Evolutionary conservation across 2,113 vertebrate species (phyloP), one percentile per base, ranked within the genome.

Genomic region (Oncorhynchus masou): DNA sequence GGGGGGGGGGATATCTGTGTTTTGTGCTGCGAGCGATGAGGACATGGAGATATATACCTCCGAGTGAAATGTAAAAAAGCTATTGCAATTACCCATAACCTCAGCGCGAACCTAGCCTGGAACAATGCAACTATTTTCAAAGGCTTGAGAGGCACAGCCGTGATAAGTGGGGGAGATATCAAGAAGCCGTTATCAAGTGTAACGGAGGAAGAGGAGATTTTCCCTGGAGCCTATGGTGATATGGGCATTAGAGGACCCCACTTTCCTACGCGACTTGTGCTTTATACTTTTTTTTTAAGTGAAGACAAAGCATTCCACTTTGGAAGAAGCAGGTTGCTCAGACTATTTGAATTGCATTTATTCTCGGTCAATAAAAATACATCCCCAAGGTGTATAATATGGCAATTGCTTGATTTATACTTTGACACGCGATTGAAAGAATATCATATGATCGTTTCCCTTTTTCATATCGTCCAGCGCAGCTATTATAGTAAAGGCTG

Each of bases 21-120:
- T 80, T 84, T 88, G 85, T 45, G 39, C 39, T 12, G 39, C 74
- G 57, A 64, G 88, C 86, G 82, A 91, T 87, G 76, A 79, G 76
- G 78, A 80, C 83, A 83, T 77, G 74, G 76, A 90, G 86, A 90
- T 88, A 88, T 88, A 88, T 75, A 76, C 70, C 7, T 19, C 64
- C 82, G 84, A 89, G 91, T 91, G 86, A 91, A 91, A 92, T 92
- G 89, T 90, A 90, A 92, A 92, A 87, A 78, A 87, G 87, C 86
- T 83, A 69, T 85, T 80, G 85, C 87, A 90, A 90, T 91, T 93
- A 91, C 82, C 83, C 88, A 91, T 90, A 90, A 90, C 91, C 89
- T 91, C 82, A 78, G 81, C 22, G 24, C 75, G 86, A 92, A 91
- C 88, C 88, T 92, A 72, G 71, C 78, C 76, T 91, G 84, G 91